These are phyloP conservation scores for Catonia carolina DNA, from an alignment of 2,888 invertebrate species.

Conservation along the genomic window DNA sequence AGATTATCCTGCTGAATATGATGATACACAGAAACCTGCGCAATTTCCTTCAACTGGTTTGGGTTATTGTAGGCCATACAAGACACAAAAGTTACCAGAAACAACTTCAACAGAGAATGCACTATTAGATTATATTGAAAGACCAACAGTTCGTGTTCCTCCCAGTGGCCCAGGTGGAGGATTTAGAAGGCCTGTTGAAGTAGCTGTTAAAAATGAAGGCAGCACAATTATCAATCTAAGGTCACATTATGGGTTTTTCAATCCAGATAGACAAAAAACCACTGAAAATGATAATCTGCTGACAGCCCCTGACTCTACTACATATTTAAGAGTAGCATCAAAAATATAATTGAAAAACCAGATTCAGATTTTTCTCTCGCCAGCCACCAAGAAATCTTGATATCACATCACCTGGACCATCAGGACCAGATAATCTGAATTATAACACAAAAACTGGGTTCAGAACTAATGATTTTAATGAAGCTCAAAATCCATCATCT, in stretches of 20 bases:
- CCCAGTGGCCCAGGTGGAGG: background rate
- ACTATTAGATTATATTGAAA: too few species aligned
- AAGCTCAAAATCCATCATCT: slow-evolving; percentile 14
- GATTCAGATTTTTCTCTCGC: slow-evolving; percentile 17
- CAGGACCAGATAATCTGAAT: slow-evolving; percentile 28
- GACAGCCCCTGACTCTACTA: background rate
- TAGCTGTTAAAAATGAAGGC: background rate
- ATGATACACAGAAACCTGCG: background rate
- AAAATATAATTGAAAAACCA: slow-evolving; percentile 5
- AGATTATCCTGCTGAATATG: slow-evolving; percentile 5
- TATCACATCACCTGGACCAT: slow-evolving; percentile 32
- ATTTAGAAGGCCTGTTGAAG: background rate
- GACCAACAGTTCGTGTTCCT: background rate
- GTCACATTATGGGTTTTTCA: background rate
- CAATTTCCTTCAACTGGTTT: background rate
- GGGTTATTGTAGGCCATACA: background rate
- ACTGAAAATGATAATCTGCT: background rate
- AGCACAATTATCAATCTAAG: slow-evolving; percentile 2
- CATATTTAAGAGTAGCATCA: background rate
- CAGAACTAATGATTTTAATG: background rate
- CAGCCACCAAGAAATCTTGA: slow-evolving; percentile 29
- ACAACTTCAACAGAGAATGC: background rate
- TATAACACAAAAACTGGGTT: background rate
- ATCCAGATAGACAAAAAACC: background rate
- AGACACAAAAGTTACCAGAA: background rate